Evolutionary conservation across 2,797 vertebrate genomes (phyloP), one percentile per base, ranked within the genome.

Genomic region (Cyclopterus lumpus): DNA sequence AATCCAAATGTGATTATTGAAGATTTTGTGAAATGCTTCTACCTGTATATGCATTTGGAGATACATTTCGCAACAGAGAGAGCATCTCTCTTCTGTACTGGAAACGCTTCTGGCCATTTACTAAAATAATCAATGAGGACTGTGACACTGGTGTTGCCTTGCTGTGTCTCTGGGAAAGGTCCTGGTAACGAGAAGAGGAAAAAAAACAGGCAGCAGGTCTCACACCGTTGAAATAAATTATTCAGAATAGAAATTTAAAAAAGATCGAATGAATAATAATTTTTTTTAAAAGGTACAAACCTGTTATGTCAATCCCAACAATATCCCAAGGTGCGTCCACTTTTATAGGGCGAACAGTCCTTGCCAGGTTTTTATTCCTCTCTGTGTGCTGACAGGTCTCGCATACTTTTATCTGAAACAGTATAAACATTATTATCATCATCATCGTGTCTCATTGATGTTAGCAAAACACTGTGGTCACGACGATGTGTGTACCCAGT

Each of bases 21-120:
- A 49, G n/a, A 8, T 49, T 7, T 16, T 32, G 57, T 57, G 2
- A 46, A n/a, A 24, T 54, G 6, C 28, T 36, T 72, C 61, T 86
- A 97, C 97, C 97, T 96, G 95, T 96, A 97, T 86, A 96, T 93
- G 26, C 95, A 71, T 22, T 95, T 88, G 53, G 95, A 93, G 73
- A 98, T 91, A 26, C 95, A 96, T 86, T 94, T 93, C 1, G 96
- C 96, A 40, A 96, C 93, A 0, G 94, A 95, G 5, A 95, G 73
- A 1, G 93, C 85, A 38, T 97, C 96, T 24, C 90, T 94, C 89
- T 93, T 96, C 71, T 92, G 94, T 67, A 97, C 83, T 3, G 97
- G 94, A 85, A 93, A 92, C 8, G 96, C 96, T 84, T 97, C 97
- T 14, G 96, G 94, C 97, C 97, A 98, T 90, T 97, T 98, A 63